Base-by-base conservation (phyloP, 2,888 invertebrate genomes). In the Mayetiola destructor region DNA sequence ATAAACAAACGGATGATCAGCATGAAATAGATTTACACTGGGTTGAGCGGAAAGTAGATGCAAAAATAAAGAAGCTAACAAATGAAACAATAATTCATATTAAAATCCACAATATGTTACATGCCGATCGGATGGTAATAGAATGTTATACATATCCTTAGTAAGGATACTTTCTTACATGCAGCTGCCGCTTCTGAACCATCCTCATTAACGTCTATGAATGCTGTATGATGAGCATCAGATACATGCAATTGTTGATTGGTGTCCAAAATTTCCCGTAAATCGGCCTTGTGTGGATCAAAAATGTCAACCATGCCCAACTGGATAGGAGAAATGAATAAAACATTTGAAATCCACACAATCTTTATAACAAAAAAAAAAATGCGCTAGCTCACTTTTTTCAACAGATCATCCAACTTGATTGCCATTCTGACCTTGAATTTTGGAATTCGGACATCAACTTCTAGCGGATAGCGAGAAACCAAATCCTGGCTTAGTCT, bases 161-260 rank as follows among this genome's bases (percentile, higher is more conserved):
- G 32, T 32, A 32, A 32, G 32, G 32, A 32, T 29, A 54, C 16
- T 18, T 16, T 73, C 79, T 76, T 73, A 87, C 88, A 85, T 57
- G 86, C 88, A 3, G 89, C 87, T 39, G 89, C 84, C 0, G 88
- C 86, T 66, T 89, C 90, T 1, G 87, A 85, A 0, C 92, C 92
- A 66, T 89, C 85, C 67, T 92, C 92, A 68, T 88, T 85, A 0
- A 92, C 85, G 65, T 88, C 85, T 63, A 92, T 83, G 65, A 84
- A 87, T 0, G 89, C 85, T 68, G 90, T 91, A 66, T 92, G 91
- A 1, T 88, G 68, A 3, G 84, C 84, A 66, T 85, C 80, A 48
- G 80, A 80, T 3, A 91, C 82, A 58, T 65, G 71, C 20, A 91
- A 67, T 0, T 66, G 64, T 57, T 75, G 73, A 0, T 69, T 57